Percentiles rank a stretch among this genome's conserved stretches.
phyloP scores from a whole-genome alignment of 2,797 vertebrate genomes.

The Sebastes nivosus region DNA sequence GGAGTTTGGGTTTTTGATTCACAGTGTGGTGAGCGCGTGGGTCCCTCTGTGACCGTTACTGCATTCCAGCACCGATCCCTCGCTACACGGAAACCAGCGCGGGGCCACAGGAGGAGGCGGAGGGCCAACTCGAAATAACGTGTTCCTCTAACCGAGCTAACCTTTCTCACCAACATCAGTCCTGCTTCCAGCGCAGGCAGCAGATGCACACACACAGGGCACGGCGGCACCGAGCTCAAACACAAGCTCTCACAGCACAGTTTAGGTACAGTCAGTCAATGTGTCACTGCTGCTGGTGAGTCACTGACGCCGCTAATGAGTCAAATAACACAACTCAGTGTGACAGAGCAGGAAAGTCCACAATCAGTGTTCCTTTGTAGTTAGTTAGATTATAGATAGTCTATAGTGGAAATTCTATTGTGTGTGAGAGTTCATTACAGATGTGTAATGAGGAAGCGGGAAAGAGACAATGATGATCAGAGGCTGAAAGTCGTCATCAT shows the following conservation, averaged over 20 bases:
- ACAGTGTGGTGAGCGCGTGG: slow-evolving; percentile 75
- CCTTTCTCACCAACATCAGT: slow-evolving; percentile 54
- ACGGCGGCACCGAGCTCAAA: slow-evolving; percentile 11
- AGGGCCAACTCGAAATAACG: slow-evolving; percentile 66
- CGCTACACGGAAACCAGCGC: slow-evolving; percentile 66
- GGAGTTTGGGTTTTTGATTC: slow-evolving; percentile 79
- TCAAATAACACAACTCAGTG: slow-evolving; percentile 22
- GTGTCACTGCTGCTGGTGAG: slow-evolving; percentile 36
- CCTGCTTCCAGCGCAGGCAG: slow-evolving; percentile 21
- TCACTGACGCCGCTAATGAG: slow-evolving; percentile 45
- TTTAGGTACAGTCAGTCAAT: not conserved
- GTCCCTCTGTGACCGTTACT: slow-evolving; percentile 73
- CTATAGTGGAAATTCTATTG: slow-evolving; percentile 22
- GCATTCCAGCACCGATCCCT: slow-evolving; percentile 76
- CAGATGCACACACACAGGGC: slow-evolving; percentile 18
- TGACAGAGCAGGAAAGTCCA: slow-evolving; percentile 51
- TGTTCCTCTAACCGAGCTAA: slow-evolving; percentile 62
- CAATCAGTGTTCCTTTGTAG: slow-evolving; percentile 23
- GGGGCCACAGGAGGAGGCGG: slow-evolving; percentile 59
- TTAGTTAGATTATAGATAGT: not conserved
- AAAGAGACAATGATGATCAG: not conserved
- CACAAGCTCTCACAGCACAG: not conserved
- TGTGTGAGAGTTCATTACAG: not conserved
- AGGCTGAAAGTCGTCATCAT: not conserved
- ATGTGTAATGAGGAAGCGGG: not conserved